Evolutionary conservation across 2,113 vertebrate species (phyloP).

Genomic region (Hippocampus comes): DNA sequence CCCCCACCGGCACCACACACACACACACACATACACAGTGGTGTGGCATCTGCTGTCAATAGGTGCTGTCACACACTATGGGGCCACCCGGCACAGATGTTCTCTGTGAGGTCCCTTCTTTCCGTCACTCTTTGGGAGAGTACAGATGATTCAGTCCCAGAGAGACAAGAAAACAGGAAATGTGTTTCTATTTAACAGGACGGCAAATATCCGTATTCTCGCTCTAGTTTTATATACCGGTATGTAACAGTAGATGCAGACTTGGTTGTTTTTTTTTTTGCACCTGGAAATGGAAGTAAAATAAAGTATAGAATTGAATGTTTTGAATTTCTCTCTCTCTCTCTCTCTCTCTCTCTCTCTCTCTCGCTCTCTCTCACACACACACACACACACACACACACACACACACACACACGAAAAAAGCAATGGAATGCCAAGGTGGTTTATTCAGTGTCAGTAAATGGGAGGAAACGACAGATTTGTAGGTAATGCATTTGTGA

Average conservation of each 20-base stretch:
- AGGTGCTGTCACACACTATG: conserved; percentile 46
- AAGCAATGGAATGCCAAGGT: neutral
- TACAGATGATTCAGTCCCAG: conserved; percentile 25
- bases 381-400: conserved; percentile 7
- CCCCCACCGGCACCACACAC: neutral
- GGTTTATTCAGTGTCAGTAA: conserved; percentile 9
- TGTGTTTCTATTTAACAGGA: conserved; percentile 37
- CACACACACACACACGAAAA: conserved; percentile 12
- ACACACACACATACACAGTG: conserved; percentile 27
- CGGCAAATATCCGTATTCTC: conserved; percentile 24
- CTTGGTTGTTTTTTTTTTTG: neutral
- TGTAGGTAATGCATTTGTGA: neutral
- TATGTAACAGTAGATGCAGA: no score
- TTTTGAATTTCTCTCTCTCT: neutral
- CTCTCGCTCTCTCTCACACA: conserved; percentile 5
- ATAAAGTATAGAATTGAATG: neutral
- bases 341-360: no score
- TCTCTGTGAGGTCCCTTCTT: conserved; percentile 48
- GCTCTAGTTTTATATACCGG: neutral
- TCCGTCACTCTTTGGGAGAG: conserved; percentile 43
- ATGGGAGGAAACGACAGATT: neutral
- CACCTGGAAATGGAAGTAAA: neutral
- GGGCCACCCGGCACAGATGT: conserved; percentile 53
- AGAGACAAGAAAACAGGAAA: conserved; percentile 47
- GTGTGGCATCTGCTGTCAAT: conserved; percentile 51